Evolutionary conservation across 2,888 invertebrate species (phyloP).

Genomic region (Drosophila paranaensis): DNA sequence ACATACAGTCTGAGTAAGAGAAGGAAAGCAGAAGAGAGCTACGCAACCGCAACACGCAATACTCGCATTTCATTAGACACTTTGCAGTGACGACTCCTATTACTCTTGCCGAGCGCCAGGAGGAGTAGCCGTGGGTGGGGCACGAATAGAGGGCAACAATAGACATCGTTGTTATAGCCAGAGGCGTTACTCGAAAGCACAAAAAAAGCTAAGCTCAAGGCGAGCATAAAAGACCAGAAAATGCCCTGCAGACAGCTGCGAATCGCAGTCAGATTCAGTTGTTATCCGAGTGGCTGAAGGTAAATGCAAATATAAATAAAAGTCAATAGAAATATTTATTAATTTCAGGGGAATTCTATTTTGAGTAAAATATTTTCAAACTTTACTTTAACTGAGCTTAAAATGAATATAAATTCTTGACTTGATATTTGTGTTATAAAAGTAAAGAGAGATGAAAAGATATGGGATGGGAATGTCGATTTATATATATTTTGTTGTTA

Average conservation of each 20-base stretch:
- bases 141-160: conserved; percentile 30
- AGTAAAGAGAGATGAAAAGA: too few relatives aligned
- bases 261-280: not conserved
- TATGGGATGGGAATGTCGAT: too few relatives aligned
- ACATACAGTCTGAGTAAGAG: not conserved
- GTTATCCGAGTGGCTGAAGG: not conserved
- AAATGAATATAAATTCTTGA: too few relatives aligned
- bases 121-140: not conserved
- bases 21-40: conserved; percentile 50
- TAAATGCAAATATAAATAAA: not conserved
- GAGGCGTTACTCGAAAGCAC: conserved; percentile 44
- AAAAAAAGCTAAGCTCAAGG: conserved; percentile 1
- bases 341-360: not conserved
- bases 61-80: conserved; percentile 81
- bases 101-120: conserved; percentile 60
- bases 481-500: too few relatives aligned
- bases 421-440: too few relatives aligned
- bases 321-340: not conserved
- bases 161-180: conserved; percentile 45
- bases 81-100: conserved; percentile 79
- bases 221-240: not conserved
- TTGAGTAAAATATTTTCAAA: too few relatives aligned
- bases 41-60: conserved; percentile 80
- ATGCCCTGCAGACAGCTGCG: not conserved
- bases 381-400: too few relatives aligned